Percentiles rank a stretch among this genome's conserved stretches.
Conservation (phyloP, 2,888 invertebrate genomes). For the Drosophila mimica region DNA sequence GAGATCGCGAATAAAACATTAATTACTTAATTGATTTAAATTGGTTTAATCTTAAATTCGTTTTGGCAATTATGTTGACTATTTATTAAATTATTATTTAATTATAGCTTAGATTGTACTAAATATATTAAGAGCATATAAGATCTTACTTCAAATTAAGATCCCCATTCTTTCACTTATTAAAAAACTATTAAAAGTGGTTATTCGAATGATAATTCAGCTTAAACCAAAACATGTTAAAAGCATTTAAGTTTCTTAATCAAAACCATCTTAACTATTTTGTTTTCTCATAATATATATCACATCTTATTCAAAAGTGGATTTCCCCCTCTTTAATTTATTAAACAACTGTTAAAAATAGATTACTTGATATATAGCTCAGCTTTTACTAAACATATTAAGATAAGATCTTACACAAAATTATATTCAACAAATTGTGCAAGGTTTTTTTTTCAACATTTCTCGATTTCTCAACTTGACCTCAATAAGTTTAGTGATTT, state of each 20-base stretch:
- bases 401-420: not conserved
- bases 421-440: not conserved
- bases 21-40: not conserved
- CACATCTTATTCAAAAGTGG: not conserved
- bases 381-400: not conserved
- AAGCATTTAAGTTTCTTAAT: not conserved
- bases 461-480: slow-evolving; percentile 8
- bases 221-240: too few relatives aligned
- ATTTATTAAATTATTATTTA: slow-evolving; percentile 4
- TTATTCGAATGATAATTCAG: not conserved
- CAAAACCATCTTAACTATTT: not conserved
- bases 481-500: slow-evolving; percentile 48
- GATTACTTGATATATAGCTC: not conserved
- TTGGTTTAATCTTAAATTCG: not conserved
- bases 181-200: not conserved
- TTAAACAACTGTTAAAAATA: too few relatives aligned
- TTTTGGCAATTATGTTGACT: slow-evolving; percentile 7
- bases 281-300: too few relatives aligned
- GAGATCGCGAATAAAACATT: slow-evolving; percentile 6
- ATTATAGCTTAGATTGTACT: not conserved
- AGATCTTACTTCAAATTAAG: not conserved
- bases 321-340: not conserved
- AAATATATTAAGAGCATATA: not conserved
- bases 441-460: slow-evolving; percentile 10
- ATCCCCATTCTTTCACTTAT: not conserved